A percentile compares a stretch with the other conserved stretches of the same genome.
phyloP scores from a whole-genome alignment of 2,888 invertebrate genomes.

The Leucoma salicis region DNA sequence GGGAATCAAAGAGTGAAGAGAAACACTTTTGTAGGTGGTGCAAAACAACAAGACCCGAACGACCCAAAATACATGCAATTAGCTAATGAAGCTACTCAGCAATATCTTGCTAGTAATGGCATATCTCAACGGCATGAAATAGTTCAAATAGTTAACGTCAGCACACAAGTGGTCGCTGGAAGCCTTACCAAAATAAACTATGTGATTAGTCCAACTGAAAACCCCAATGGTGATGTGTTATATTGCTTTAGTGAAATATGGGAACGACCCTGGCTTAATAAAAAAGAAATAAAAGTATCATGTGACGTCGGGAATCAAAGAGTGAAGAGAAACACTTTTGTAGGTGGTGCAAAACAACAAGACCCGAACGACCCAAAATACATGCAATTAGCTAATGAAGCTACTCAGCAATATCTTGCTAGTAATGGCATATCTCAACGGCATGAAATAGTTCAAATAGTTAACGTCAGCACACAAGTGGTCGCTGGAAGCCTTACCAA shows the following conservation, averaged over 20 bases:
- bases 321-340: background rate
- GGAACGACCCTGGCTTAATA: slow-evolving; percentile 35
- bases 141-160: slow-evolving; percentile 23
- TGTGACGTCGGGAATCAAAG: slow-evolving; percentile 4
- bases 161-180: slow-evolving; percentile 31
- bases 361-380: slow-evolving; percentile 32
- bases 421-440: background rate
- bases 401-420: slow-evolving; percentile 41
- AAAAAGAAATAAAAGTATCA: slow-evolving; percentile 16
- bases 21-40: slow-evolving; percentile 15
- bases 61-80: slow-evolving; percentile 29
- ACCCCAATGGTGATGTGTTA: slow-evolving; percentile 2
- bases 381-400: slow-evolving; percentile 38
- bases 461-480: slow-evolving; percentile 1
- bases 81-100: slow-evolving; percentile 35
- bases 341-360: slow-evolving; percentile 4
- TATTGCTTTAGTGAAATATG: slow-evolving; percentile 38
- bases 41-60: slow-evolving; percentile 17
- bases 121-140: slow-evolving; percentile 13
- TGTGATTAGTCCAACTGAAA: slow-evolving; percentile 6
- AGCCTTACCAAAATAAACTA: slow-evolving; percentile 24
- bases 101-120: slow-evolving; percentile 27
- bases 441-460: background rate
- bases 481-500: background rate
- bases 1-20: slow-evolving; percentile 18